These are phyloP conservation scores for Drosophila parvula DNA, from an alignment of 1,140 invertebrate species.

Conservation along the genomic window DNA sequence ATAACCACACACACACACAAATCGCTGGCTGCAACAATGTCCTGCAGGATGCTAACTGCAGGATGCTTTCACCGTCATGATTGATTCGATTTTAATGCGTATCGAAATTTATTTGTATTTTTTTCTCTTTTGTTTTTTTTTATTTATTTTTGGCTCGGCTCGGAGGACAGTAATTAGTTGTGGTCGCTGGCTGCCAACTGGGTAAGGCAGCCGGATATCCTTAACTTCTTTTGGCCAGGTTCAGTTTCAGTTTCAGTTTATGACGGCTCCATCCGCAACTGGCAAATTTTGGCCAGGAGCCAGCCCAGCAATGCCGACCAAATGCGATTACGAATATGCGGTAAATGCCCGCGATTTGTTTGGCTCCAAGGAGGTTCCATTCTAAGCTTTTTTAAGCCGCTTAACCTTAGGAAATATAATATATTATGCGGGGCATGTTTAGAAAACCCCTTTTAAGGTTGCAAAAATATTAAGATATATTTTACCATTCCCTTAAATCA, in stretches of 20 bases:
- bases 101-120: constrained; percentile 41
- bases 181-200: constrained; percentile 59
- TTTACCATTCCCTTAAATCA: too few relatives aligned
- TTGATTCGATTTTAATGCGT: constrained; percentile 78
- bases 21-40: constrained; percentile 19
- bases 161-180: constrained; percentile 63
- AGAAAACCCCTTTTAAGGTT: too few relatives aligned
- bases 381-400: constrained; percentile 6
- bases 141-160: background rate
- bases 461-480: too few relatives aligned
- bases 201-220: constrained; percentile 34
- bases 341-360: constrained; percentile 3
- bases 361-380: background rate
- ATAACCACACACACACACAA: constrained; percentile 1
- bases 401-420: background rate
- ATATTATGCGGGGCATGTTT: background rate
- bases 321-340: constrained; percentile 11
- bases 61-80: constrained; percentile 40
- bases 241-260: constrained; percentile 53
- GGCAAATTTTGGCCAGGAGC: constrained; percentile 59
- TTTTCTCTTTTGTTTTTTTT: background rate
- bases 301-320: constrained; percentile 25
- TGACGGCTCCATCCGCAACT: constrained; percentile 55
- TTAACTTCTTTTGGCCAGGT: constrained; percentile 13
- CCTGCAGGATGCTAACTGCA: background rate